Base-by-base conservation (phyloP, 2,113 vertebrate species). In the Corythaeola cristata region DNA sequence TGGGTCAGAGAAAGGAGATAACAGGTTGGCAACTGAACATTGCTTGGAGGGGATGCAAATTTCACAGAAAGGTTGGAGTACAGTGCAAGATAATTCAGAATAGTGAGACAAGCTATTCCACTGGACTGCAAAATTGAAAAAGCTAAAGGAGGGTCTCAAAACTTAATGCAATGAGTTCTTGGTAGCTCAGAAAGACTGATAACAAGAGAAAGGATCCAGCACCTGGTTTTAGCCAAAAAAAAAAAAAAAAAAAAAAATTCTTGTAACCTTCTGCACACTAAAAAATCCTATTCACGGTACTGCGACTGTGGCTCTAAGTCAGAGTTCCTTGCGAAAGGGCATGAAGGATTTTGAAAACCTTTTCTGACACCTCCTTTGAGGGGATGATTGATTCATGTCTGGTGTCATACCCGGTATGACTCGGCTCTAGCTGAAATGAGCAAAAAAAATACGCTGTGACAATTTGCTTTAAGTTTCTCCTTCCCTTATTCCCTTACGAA, bases 191-290 rank as follows among this genome's bases (percentile, higher is more conserved):
- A 85, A 88, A 75, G 11, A 35, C 6, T 78, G n/a, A 30, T 37
- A 71, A 75, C 32, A 59, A 82, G 28, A 75, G 9, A 74, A 90
- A 90, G n/a, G 22, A 63, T 77, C 14, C 22, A 58, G 24, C 8
- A 90, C 14, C 24, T 33, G 7, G 0, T 76, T 62, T 66, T 58
- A 63, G 9, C 47, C 1, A 55, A 45, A 85, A 37, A 39, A 55
- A 27, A 27, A 8, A 9, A 18, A 6, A n/a, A n/a, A n/a, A n/a
- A n/a, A n/a, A n/a, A 0, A 3, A 3, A 44, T 68, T 73, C 15
- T 66, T 80, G 12, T 33, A 47, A 59, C 2, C 3, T 47, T 77
- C n/a, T 53, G 64, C 44, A 44, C 14, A 41, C 8, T n/a, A 41
- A 50, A 74, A 84, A 69, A 27, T 8, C 11, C 13, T 74, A 49